A percentile compares a stretch with the other conserved stretches of the same genome.
phyloP scores from a whole-genome alignment of 1,140 invertebrate species.

The Meteorus sp. region DNA sequence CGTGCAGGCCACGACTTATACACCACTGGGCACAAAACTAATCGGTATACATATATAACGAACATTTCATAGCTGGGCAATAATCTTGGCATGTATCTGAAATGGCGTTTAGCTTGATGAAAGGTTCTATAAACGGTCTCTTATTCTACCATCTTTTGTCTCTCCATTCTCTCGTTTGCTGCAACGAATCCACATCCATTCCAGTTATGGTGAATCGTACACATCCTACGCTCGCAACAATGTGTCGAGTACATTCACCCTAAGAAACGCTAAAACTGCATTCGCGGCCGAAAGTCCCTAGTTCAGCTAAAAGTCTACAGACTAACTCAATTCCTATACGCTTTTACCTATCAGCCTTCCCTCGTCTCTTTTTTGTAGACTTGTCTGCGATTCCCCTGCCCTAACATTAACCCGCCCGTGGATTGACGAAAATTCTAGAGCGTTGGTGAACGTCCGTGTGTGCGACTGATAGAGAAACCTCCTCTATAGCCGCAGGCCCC shows the following conservation, averaged over 20 bases:
- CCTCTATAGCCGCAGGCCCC: neutral
- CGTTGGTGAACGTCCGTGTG: too few relatives aligned
- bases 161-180: slow-evolving; percentile 18
- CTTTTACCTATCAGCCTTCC: too few relatives aligned
- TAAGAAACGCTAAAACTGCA: too few relatives aligned
- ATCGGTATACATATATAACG: slow-evolving; percentile 18
- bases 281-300: too few relatives aligned
- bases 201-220: too few relatives aligned
- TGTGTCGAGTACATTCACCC: neutral
- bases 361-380: too few relatives aligned
- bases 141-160: neutral
- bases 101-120: slow-evolving; percentile 54
- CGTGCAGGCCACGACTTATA: slow-evolving; percentile 13
- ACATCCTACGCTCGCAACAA: neutral
- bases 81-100: slow-evolving; percentile 46
- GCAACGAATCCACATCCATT: too few relatives aligned
- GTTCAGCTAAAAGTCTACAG: too few relatives aligned
- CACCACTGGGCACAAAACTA: neutral
- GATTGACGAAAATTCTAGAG: too few relatives aligned
- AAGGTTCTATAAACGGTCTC: slow-evolving; percentile 55
- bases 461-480: neutral
- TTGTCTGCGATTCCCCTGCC: too few relatives aligned
- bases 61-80: slow-evolving; percentile 32
- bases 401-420: too few relatives aligned
- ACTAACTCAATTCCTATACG: too few relatives aligned